Evolutionary conservation across 2,888 invertebrate species (phyloP), one percentile per base, ranked within the genome.

Genomic region (Choristoneura rosaceana): DNA sequence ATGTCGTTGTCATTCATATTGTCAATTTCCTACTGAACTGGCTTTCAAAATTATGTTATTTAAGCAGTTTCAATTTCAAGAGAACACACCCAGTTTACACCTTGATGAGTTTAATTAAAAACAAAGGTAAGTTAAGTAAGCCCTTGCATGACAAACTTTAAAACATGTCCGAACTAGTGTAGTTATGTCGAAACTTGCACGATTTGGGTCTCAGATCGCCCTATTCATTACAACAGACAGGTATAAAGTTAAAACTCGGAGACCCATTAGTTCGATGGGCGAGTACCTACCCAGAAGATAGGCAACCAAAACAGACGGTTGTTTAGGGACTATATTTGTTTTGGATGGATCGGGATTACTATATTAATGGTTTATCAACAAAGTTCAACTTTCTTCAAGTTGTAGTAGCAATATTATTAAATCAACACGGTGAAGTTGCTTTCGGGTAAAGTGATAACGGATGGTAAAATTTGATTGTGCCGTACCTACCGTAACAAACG

Each of bases 121-220:
- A 55, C 38, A 47, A 41, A 67, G 10, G 14, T 55, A 52, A 65
- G 34, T 43, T 55, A 52, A 65, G 34, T 43, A 43, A 43, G 43
- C 38, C 38, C 38, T 43, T 47, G 55, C 12, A 67, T 58, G 67
- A 67, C 55, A 45, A 67, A 58, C 67, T 38, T 38, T 67, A 14
- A 52, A 78, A 77, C 82, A 80, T 74, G 80, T 80, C 77, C 52
- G 75, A 81, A 81, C 82, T 76, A 78, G 80, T 77, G 70, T 73
- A 76, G 77, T 77, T 83, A 80, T 80, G 86, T 84, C 83, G 74
- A 76, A 84, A 86, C 86, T 82, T 84, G 85, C 79, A 77, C 77
- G 79, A 81, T 78, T 76, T 75, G 79, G 80, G 80, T 79, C 76
- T 73, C 58, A 66, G 70, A 47, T 73, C 65, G 74, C 25, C 60